phyloP scores from a whole-genome alignment of 2,888 invertebrate species.

The Cephus pulcher region DNA sequence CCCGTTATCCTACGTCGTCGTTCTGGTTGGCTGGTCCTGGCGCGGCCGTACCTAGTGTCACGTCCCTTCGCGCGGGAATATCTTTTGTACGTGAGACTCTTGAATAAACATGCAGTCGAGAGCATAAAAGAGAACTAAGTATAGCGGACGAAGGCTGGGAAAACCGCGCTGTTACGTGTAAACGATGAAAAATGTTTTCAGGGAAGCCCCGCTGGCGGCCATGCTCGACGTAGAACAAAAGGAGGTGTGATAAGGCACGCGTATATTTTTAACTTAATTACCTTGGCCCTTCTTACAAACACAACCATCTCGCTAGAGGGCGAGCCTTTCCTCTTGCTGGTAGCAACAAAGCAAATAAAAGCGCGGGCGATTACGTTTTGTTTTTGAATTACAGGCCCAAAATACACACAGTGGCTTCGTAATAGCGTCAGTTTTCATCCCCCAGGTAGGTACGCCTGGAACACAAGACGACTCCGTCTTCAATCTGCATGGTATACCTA shows the following conservation, averaged over 20 bases:
- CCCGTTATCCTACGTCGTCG: conserved; percentile 16
- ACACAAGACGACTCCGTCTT: background rate
- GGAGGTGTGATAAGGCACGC: conserved; percentile 42
- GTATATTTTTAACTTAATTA: conserved; percentile 27
- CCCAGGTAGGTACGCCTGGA: background rate
- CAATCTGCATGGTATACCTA: background rate
- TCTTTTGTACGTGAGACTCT: conserved; percentile 63
- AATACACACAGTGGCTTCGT: background rate
- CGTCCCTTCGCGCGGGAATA: conserved; percentile 41
- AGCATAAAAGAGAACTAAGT: conserved; percentile 45
- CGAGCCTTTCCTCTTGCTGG: background rate
- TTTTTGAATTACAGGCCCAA: background rate
- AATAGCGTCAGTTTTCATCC: background rate
- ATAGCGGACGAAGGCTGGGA: conserved; percentile 22
- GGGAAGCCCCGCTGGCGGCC: conserved; percentile 11
- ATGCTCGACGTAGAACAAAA: conserved; percentile 23
- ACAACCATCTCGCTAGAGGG: background rate
- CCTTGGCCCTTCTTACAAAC: conserved; percentile 4
- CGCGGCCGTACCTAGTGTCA: background rate
- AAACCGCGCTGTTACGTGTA: conserved; percentile 48
- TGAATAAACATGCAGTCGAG: conserved; percentile 62
- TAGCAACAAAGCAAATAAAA: background rate
- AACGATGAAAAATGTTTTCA: conserved; percentile 61
- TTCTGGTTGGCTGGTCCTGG: conserved; percentile 1
- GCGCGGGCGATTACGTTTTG: background rate